A percentile compares a stretch with the other conserved stretches of the same genome.
phyloP scores from a whole-genome alignment of 2,113 vertebrate genomes.

The Ariopsis seemanni region DNA sequence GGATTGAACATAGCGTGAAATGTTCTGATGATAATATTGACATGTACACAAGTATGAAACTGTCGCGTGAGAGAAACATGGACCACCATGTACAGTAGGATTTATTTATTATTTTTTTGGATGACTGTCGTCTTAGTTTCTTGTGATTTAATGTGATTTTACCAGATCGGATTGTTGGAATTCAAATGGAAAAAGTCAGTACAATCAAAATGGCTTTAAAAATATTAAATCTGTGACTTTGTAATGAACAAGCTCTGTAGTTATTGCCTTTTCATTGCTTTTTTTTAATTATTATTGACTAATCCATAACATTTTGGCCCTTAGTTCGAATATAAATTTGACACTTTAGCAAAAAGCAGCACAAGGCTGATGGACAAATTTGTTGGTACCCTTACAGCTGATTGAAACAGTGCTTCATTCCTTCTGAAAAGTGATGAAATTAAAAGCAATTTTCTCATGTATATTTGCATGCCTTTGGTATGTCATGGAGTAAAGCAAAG shows the following conservation, averaged over 20 bases:
- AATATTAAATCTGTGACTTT: slow-evolving; percentile 17
- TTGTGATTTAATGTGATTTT: slow-evolving; percentile 19
- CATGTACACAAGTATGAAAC: not conserved
- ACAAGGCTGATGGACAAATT: not conserved
- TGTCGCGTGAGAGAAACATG: not conserved
- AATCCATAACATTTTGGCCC: not conserved
- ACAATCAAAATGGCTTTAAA: not conserved
- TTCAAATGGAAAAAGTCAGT: not conserved
- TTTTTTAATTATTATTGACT: not conserved
- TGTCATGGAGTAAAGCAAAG: too few species aligned
- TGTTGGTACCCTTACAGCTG: too few species aligned
- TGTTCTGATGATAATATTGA: not conserved
- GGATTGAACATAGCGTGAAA: not conserved
- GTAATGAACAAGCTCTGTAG: not conserved
- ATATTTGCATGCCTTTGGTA: too few species aligned
- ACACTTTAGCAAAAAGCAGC: not conserved
- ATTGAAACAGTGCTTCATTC: too few species aligned
- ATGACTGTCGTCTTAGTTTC: not conserved
- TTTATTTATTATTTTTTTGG: not conserved
- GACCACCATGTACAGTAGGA: not conserved
- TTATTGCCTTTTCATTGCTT: not conserved
- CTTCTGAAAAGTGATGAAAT: too few species aligned
- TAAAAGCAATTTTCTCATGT: too few species aligned
- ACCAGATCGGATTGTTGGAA: not conserved
- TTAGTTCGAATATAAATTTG: not conserved